phyloP scores from a whole-genome alignment of 1,140 invertebrate genomes.

The Drosophila takahashii region DNA sequence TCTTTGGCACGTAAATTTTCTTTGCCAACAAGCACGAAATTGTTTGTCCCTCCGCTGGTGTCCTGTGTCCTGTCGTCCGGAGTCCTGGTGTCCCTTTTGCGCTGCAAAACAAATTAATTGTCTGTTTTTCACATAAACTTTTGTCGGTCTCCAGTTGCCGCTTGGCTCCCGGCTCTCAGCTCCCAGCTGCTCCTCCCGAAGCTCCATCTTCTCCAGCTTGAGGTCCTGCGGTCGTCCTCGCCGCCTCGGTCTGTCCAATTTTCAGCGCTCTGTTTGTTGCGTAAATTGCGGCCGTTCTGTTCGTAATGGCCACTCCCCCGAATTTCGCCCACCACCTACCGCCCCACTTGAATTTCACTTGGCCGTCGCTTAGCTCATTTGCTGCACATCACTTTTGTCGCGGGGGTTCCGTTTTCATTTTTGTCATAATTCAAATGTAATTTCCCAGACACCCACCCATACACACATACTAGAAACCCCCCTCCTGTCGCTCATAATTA shows the following conservation, averaged over 20 bases:
- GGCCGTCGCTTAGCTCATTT: conserved; percentile 76
- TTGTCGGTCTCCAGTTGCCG: conserved; percentile 44
- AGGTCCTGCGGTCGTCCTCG: conserved; percentile 31
- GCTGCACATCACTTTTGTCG: conserved; percentile 52
- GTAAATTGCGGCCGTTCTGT: conserved; percentile 60
- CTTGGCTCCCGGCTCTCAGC: conserved; percentile 14
- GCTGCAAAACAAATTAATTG: conserved; percentile 79
- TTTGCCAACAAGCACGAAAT: conserved; percentile 81
- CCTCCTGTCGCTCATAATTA: conserved; percentile 70
- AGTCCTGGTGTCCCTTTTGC: conserved; percentile 36
- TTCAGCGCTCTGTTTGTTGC: conserved; percentile 67
- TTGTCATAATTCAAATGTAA: conserved; percentile 78
- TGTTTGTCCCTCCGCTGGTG: conserved; percentile 51
- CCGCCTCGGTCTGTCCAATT: conserved; percentile 47
- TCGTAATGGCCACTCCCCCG: conserved; percentile 30
- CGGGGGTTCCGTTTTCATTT: conserved; percentile 20
- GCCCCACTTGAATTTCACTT: conserved; percentile 65
- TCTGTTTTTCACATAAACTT: conserved; percentile 76
- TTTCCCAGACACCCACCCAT: conserved; percentile 55
- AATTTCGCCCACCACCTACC: not conserved
- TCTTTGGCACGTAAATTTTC: conserved; percentile 81
- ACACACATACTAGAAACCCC: conserved; percentile 31
- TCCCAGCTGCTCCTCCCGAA: not conserved
- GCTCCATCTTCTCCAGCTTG: not conserved
- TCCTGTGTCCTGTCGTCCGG: conserved; percentile 36